These are phyloP conservation scores for Muscicapa adusta DNA, from an alignment of 2,113 vertebrate genomes.

Conservation along the genomic window DNA sequence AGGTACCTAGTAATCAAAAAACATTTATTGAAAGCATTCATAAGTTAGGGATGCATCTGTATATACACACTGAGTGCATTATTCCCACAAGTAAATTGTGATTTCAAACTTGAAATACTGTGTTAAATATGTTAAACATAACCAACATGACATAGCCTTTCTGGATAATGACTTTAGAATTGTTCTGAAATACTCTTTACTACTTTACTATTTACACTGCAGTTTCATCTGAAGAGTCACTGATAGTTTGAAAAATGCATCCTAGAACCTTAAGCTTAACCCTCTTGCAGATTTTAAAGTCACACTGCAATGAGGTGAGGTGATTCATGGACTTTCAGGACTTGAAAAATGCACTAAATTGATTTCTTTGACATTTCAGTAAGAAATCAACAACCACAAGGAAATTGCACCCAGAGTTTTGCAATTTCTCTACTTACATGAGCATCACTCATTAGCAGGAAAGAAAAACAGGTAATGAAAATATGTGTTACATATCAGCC, in stretches of 20 bases:
- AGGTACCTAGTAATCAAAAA: slow-evolving; percentile 80
- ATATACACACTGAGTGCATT: background rate
- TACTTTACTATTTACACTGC: background rate
- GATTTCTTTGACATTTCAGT: background rate
- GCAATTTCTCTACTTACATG: background rate
- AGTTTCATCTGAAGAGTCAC: background rate
- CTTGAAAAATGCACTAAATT: background rate
- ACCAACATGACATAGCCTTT: background rate
- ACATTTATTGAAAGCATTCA: background rate
- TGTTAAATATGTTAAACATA: background rate
- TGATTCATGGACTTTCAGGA: background rate
- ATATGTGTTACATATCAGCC: background rate
- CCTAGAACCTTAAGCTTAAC: background rate
- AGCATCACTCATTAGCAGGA: background rate
- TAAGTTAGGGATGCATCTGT: background rate
- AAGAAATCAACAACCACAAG: background rate
- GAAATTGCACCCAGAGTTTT: background rate
- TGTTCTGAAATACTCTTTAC: background rate
- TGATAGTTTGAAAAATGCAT: background rate
- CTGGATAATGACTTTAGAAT: background rate
- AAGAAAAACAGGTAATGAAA: background rate
- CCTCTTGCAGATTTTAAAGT: background rate
- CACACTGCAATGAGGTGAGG: background rate
- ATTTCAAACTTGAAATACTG: background rate
- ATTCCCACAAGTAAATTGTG: background rate